Conservation (phyloP, 2,113 vertebrate species). For the Pogona vitticeps region DNA sequence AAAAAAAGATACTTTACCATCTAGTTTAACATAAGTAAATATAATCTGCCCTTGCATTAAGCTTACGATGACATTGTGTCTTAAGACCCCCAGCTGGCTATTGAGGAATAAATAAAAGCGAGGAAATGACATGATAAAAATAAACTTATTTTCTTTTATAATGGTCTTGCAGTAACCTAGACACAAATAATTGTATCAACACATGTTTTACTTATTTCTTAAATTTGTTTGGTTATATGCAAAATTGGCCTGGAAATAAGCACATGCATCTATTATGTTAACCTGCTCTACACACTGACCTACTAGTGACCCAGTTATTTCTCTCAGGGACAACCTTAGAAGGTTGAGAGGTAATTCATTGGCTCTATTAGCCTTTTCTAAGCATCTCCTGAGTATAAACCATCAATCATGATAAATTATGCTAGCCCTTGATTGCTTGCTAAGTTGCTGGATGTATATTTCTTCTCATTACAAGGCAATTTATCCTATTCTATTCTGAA, state of each 20-base stretch:
- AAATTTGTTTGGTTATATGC: background rate
- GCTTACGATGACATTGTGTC: background rate
- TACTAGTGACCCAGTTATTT: background rate
- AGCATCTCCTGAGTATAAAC: slow-evolving; percentile 10
- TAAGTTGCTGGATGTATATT: slow-evolving; percentile 5
- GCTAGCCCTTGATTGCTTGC: background rate
- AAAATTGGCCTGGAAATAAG: background rate
- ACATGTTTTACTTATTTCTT: background rate
- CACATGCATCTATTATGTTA: background rate
- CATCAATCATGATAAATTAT: slow-evolving; percentile 21
- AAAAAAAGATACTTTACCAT: background rate
- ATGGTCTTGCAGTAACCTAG: background rate
- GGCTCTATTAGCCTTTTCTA: slow-evolving; percentile 1
- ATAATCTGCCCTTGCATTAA: background rate
- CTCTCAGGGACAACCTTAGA: background rate
- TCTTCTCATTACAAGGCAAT: slow-evolving; percentile 7
- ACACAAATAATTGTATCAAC: background rate
- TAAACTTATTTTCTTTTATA: background rate
- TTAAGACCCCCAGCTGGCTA: background rate
- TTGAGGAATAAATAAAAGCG: too few relatives aligned
- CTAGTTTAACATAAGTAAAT: background rate
- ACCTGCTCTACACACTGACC: background rate
- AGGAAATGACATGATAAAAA: background rate
- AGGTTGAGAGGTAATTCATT: slow-evolving; percentile 9
- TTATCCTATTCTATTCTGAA: slow-evolving; percentile 12